phyloP scores from a whole-genome alignment of 2,113 vertebrate genomes.

The Procavia capensis region DNA sequence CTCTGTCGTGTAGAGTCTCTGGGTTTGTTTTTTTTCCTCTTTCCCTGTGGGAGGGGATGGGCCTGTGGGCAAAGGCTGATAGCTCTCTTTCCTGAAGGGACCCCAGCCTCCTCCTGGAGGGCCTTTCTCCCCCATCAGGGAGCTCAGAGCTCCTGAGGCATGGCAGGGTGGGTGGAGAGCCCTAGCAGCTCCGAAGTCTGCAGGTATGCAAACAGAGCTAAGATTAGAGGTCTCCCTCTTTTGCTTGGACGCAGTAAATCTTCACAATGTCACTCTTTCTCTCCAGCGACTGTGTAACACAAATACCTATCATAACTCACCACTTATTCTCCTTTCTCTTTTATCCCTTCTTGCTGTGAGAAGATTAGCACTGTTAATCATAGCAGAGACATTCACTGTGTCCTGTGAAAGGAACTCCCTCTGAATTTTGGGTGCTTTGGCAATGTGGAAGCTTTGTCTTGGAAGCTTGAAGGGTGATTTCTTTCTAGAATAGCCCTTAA shows the following conservation, averaged over 20 bases:
- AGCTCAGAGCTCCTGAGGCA: background rate
- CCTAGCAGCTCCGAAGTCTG: constrained; percentile 9
- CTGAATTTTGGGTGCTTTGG: background rate
- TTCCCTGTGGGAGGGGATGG: background rate
- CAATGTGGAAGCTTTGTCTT: background rate
- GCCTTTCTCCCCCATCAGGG: background rate
- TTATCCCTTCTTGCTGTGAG: background rate
- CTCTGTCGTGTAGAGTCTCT: too few species aligned
- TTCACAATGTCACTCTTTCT: background rate
- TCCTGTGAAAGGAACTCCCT: background rate
- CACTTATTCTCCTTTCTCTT: background rate
- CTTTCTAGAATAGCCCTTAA: constrained; percentile 5
- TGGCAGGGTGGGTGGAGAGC: background rate
- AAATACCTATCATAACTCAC: background rate
- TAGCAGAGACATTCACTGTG: background rate
- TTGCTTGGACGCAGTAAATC: background rate
- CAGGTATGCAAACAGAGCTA: constrained; percentile 24
- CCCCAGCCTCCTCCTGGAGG: background rate
- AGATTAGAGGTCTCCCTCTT: background rate
- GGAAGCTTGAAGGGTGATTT: background rate
- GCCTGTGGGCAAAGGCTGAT: background rate
- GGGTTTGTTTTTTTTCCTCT: background rate
- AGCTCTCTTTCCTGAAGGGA: background rate
- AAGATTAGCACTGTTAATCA: constrained; percentile 26
- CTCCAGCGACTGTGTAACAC: background rate